Conservation (phyloP, 2,888 invertebrate species). For the Sylvicola cinctus region DNA sequence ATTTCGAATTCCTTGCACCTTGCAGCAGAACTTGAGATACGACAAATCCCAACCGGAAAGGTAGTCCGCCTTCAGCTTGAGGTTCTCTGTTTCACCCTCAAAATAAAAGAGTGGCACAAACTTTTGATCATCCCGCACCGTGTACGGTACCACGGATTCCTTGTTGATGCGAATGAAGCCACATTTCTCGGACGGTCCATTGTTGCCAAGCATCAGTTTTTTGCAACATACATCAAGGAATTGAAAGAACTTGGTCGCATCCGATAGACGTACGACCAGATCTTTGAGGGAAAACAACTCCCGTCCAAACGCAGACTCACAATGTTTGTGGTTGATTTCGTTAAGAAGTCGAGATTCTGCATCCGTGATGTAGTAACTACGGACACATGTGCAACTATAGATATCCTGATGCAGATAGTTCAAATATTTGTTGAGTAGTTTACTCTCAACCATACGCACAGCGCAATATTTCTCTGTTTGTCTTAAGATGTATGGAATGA, state of each 20-base stretch:
- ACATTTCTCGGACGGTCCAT: constrained; percentile 45
- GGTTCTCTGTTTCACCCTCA: constrained; percentile 71
- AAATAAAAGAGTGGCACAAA: constrained; percentile 84
- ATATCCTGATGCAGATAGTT: constrained; percentile 76
- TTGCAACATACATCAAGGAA: constrained; percentile 79
- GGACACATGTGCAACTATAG: constrained; percentile 76
- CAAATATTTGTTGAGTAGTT: constrained; percentile 72
- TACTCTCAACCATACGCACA: constrained; percentile 85
- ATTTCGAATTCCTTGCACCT: constrained; percentile 80
- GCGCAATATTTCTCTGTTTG: constrained; percentile 72
- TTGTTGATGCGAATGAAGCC: constrained; percentile 84
- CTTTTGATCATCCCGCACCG: constrained; percentile 60
- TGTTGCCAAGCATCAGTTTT: constrained; percentile 50
- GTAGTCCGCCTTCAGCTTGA: constrained; percentile 69
- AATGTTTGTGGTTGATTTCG: constrained; percentile 83
- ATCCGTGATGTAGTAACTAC: constrained; percentile 83
- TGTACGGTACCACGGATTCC: constrained; percentile 84
- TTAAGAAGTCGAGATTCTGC: constrained; percentile 75
- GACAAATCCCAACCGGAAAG: constrained; percentile 82
- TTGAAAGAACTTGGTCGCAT: constrained; percentile 77
- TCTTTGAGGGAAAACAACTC: constrained; percentile 76
- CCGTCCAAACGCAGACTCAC: constrained; percentile 74
- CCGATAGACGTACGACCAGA: constrained; percentile 68
- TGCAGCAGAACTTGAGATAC: constrained; percentile 84
- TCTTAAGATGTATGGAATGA: constrained; percentile 76